Base-by-base conservation (phyloP, 1,140 invertebrate species). In the Cyclina sinensis region DNA sequence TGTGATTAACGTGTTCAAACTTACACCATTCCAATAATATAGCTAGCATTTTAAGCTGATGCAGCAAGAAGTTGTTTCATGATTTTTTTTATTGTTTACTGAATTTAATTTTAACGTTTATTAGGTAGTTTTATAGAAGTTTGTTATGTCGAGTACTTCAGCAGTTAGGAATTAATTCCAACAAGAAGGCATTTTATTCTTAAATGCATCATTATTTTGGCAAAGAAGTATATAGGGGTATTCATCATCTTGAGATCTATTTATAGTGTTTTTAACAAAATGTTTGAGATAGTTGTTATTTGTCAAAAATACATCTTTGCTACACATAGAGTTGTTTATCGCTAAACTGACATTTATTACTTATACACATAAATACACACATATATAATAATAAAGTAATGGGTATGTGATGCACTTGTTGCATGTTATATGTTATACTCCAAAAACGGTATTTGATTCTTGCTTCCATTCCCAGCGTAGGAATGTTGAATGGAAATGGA, bases 311-410 rank as follows among this genome's bases (percentile, higher is more conserved):
- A 65, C 59, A 65, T 65, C 59, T 65, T 65, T 65, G 59, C 59
- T 7, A 65, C 59, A 65, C 59, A 65, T 65, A 65, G 59, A 65
- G 59, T 65, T 65, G 59, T 65, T 65, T 65, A 65, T 65, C 59
- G 59, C 59, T 65, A 65, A 65, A 65, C 59, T n/a, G 59, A 65
- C 59, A 65, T 65, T 65, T 65, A 65, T 65, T n/a, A 65, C 9
- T 65, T 65, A 65, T 65, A 65, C 59, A 65, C 59, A 65, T 65
- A 65, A 65, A 65, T 65, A 65, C 59, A 65, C 59, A 65, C 59
- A 65, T 65, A 65, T 65, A 65, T 65, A 65, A 65, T 65, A 65
- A 65, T 65, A 65, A 65, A 65, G 59, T 65, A 65, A 65, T 65
- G 9, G 59, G 59, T 65, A 65, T 65, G 59, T 65, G n/a, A 65